Evolutionary conservation across 1,140 invertebrate genomes (phyloP).

Genomic region (Micrasema minimum): DNA sequence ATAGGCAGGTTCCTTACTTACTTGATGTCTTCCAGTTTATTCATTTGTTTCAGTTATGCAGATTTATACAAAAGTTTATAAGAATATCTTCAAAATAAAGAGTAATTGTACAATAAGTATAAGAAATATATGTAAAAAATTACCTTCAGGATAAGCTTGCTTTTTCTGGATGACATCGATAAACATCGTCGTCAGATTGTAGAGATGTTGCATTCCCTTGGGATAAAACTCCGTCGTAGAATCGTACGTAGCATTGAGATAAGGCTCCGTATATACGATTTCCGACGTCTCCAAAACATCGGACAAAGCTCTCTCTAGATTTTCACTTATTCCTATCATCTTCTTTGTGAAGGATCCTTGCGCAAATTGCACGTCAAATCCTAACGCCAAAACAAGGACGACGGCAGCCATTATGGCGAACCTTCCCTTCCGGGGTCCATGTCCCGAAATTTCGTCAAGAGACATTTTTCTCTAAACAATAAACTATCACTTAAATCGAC

Average conservation of each 20-base stretch:
- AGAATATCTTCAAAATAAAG: too few species aligned
- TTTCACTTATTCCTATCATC: conserved; percentile 55
- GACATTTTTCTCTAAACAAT: conserved; percentile 31
- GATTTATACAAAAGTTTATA: too few species aligned
- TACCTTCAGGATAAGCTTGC: conserved; percentile 64
- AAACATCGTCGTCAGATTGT: conserved; percentile 73
- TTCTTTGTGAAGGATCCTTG: conserved; percentile 48
- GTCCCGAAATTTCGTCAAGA: not conserved
- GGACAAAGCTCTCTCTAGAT: conserved; percentile 57
- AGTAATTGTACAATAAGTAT: too few species aligned
- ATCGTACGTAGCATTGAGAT: conserved; percentile 67
- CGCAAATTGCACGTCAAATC: conserved; percentile 23
- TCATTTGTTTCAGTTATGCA: too few species aligned
- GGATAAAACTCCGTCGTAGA: conserved; percentile 71
- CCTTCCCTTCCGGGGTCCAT: conserved; percentile 1
- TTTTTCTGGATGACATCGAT: conserved; percentile 68
- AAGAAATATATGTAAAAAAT: too few species aligned
- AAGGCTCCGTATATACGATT: conserved; percentile 61
- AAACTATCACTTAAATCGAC: conserved; percentile 8
- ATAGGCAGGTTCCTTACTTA: too few species aligned
- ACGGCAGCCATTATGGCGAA: conserved; percentile 31
- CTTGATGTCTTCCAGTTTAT: too few species aligned
- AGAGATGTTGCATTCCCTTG: conserved; percentile 75
- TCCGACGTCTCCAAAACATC: conserved; percentile 58
- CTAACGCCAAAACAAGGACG: conserved; percentile 11